Evolutionary conservation across 2,113 vertebrate species (phyloP).

Genomic region (Atlantisia rogersi): DNA sequence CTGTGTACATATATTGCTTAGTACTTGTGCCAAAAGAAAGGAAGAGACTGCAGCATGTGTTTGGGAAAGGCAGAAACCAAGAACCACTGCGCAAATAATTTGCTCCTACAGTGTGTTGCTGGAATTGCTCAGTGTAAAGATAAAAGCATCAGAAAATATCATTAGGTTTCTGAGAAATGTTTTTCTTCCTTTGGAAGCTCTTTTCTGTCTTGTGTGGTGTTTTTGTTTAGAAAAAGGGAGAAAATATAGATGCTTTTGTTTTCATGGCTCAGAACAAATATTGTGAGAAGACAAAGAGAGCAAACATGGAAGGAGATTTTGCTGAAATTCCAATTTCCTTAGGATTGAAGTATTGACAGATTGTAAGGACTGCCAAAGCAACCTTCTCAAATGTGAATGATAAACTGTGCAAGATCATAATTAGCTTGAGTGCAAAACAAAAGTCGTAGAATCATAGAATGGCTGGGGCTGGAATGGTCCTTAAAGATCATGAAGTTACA

Average conservation of each 20-base stretch:
- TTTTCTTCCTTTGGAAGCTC: background rate
- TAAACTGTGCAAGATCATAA: background rate
- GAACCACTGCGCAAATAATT: background rate
- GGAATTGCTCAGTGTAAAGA: background rate
- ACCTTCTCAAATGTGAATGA: background rate
- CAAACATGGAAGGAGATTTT: fast-evolving
- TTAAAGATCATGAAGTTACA: too few species aligned
- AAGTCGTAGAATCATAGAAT: too few species aligned
- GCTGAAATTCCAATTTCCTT: background rate
- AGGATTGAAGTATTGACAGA: background rate
- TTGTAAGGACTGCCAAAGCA: background rate
- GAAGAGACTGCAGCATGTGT: background rate
- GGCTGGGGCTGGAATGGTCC: too few species aligned
- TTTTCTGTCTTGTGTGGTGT: background rate
- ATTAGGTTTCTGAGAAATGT: background rate
- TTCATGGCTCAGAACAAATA: background rate
- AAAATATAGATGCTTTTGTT: background rate
- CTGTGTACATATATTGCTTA: background rate
- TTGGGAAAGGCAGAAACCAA: background rate
- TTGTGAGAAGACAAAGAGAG: background rate
- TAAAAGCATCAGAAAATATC: background rate
- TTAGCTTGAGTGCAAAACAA: background rate
- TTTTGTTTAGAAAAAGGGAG: background rate
- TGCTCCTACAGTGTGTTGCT: background rate
- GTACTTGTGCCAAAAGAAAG: background rate